phyloP scores from a whole-genome alignment of 2,888 invertebrate genomes.

The Patella depressa region DNA sequence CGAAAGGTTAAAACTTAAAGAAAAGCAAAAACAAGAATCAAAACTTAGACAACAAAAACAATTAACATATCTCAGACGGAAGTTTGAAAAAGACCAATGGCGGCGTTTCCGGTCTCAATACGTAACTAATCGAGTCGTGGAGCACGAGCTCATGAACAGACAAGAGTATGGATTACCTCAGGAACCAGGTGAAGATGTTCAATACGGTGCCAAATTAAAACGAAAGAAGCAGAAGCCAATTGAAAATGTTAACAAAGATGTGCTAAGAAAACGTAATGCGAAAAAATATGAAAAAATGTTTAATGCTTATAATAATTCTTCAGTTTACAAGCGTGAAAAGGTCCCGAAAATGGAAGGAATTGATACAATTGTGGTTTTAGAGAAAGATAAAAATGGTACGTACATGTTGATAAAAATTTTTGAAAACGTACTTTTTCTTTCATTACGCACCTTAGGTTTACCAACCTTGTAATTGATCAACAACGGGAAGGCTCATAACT shows the following conservation, averaged over 20 bases:
- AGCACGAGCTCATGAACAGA: conserved; percentile 51
- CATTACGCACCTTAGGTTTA: too few species aligned
- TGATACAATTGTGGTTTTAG: conserved; percentile 51
- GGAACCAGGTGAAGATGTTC: conserved; percentile 28
- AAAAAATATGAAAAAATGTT: conserved; percentile 50
- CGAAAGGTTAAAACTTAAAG: neutral
- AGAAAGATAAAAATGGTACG: conserved; percentile 49
- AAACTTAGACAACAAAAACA: conserved; percentile 36
- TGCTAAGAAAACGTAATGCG: conserved; percentile 34
- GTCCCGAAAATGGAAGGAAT: conserved; percentile 60
- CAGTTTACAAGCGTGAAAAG: conserved; percentile 41
- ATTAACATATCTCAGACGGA: conserved; percentile 44
- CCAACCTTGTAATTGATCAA: too few species aligned
- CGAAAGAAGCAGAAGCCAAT: conserved; percentile 3
- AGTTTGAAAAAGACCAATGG: conserved; percentile 53
- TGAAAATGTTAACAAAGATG: conserved; percentile 6
- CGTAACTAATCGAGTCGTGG: conserved; percentile 58
- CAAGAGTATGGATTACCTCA: conserved; percentile 59
- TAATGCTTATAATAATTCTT: conserved; percentile 48
- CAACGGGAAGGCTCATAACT: too few species aligned
- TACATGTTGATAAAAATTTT: neutral
- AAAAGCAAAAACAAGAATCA: conserved; percentile 20
- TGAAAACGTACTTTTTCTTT: too few species aligned
- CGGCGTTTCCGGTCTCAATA: conserved; percentile 61
- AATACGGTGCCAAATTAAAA: neutral